A percentile compares a stretch with the other conserved stretches of the same genome.
Conservation (phyloP, 2,113 vertebrate species). For the Pomatostomus ruficeps region DNA sequence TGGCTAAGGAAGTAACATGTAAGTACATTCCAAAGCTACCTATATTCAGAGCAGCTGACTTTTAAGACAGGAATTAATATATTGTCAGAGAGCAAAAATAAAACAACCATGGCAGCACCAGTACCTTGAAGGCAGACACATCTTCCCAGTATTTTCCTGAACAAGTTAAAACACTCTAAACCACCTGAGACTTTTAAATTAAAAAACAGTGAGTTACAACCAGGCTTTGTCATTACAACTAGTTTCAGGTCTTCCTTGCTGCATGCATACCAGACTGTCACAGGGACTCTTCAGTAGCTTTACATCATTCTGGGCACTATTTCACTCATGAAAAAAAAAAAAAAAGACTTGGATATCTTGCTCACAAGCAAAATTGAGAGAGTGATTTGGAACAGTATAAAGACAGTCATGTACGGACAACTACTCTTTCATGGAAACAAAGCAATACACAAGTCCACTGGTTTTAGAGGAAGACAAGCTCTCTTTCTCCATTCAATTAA, state of each 20-base stretch:
- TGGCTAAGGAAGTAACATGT: neutral
- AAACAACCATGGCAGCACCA: neutral
- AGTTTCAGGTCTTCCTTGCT: neutral
- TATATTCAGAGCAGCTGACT: neutral
- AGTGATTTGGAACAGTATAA: constrained; percentile 19
- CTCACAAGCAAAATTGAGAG: neutral
- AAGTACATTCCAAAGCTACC: neutral
- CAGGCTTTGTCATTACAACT: neutral
- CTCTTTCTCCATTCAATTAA: constrained; percentile 40
- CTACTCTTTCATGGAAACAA: constrained; percentile 62
- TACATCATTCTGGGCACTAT: neutral
- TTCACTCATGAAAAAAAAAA: neutral
- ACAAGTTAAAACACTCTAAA: neutral
- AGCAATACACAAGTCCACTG: constrained; percentile 42
- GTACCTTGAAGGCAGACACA: rapidly evolving
- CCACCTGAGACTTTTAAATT: neutral
- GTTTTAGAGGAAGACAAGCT: constrained; percentile 48
- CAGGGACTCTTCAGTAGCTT: neutral
- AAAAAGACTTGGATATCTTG: neutral
- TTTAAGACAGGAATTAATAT: neutral
- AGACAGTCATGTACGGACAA: constrained; percentile 39
- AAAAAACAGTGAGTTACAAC: neutral
- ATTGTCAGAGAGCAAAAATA: neutral
- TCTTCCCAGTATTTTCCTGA: neutral
- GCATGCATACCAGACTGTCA: neutral